phyloP scores from a whole-genome alignment of 2,797 vertebrate species.

The Platalea minor region DNA sequence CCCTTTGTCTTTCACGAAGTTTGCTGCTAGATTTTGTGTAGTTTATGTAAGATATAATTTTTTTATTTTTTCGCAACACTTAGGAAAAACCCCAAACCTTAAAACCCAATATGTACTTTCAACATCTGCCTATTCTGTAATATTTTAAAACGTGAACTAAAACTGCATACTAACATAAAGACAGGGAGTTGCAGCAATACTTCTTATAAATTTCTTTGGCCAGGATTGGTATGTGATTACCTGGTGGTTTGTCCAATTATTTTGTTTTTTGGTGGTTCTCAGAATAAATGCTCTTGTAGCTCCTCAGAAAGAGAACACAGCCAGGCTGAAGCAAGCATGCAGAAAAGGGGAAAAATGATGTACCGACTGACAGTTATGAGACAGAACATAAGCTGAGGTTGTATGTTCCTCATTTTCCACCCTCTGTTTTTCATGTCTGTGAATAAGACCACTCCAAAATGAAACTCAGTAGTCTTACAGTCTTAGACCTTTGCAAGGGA shows the following conservation, averaged over 20 bases:
- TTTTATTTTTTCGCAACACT: neutral
- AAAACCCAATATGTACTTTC: neutral
- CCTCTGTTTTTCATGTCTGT: neutral
- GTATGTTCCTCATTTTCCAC: neutral
- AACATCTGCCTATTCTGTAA: neutral
- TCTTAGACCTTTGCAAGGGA: neutral
- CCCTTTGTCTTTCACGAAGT: neutral
- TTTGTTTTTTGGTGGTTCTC: neutral
- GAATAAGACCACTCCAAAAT: neutral
- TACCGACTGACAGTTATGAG: neutral
- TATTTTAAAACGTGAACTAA: neutral
- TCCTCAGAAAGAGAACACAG: neutral
- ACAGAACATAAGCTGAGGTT: neutral
- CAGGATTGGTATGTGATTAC: neutral
- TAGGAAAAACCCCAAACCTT: neutral
- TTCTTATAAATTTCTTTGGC: neutral
- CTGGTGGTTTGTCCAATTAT: neutral
- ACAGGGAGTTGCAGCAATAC: neutral
- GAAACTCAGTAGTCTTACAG: neutral
- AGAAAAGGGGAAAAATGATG: neutral
- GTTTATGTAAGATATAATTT: neutral
- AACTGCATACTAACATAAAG: neutral
- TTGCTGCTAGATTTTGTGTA: neutral
- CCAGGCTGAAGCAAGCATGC: neutral
- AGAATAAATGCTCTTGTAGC: neutral